Conservation (phyloP, 2,113 vertebrate species). For the Hippocampus zosterae region DNA sequence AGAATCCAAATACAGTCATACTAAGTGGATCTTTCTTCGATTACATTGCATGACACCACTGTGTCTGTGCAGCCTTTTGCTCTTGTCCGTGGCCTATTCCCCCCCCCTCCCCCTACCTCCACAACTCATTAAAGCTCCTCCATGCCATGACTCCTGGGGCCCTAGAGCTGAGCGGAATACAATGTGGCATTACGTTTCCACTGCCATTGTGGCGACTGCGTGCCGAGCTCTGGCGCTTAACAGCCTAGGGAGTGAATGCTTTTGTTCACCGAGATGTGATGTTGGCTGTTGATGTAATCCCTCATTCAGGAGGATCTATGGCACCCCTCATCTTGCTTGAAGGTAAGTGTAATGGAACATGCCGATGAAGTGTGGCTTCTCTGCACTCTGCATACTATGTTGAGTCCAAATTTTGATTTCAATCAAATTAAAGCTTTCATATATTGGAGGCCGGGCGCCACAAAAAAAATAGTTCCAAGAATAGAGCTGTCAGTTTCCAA, state of each 20-base stretch:
- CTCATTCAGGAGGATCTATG: not conserved
- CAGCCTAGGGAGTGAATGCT: conserved; percentile 17
- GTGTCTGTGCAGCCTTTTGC: conserved; percentile 27
- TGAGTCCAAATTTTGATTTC: conserved; percentile 49
- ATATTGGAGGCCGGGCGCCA: conserved; percentile 42
- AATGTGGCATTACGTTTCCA: conserved; percentile 38
- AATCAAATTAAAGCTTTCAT: conserved; percentile 44
- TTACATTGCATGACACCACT: conserved; percentile 15
- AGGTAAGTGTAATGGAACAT: not conserved
- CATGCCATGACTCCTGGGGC: conserved; percentile 32
- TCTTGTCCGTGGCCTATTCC: conserved; percentile 18
- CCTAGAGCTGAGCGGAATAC: conserved; percentile 23
- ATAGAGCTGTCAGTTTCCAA: conserved; percentile 56
- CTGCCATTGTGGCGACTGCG: conserved; percentile 5
- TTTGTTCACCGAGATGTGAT: conserved; percentile 6
- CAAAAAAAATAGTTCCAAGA: conserved; percentile 38
- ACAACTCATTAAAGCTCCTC: conserved; percentile 13
- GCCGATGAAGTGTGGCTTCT: not conserved
- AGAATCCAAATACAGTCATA: too few species aligned
- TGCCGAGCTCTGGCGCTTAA: conserved; percentile 12
- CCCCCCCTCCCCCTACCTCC: not conserved
- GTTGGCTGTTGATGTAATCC: not conserved
- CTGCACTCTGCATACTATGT: conserved; percentile 9
- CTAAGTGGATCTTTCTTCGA: not conserved
- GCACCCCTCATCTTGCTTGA: not conserved